Base-by-base conservation (phyloP, 2,888 invertebrate genomes). In the Eristalis intricaria region DNA sequence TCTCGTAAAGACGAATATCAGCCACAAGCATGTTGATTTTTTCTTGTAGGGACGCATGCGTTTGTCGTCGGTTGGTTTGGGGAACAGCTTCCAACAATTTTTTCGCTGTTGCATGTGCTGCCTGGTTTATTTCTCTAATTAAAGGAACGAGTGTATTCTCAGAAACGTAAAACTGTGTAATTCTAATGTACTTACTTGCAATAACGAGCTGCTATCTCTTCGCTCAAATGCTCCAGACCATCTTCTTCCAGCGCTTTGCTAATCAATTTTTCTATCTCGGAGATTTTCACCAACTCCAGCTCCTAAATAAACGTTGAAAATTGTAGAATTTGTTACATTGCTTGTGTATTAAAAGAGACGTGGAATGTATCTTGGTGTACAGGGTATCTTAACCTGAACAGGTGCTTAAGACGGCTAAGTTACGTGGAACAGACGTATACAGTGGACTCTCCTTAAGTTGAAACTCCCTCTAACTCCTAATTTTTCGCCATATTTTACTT, bases 21-120 rank as follows among this genome's bases (percentile, higher is more conserved):
- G 95, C 95, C 11, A 96, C 93, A 71, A 97, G 93, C 70, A 95
- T 95, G 91, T 97, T 97, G 3, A 98, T 94, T 91, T 96, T 97
- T 90, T 98, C 97, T 93, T 97, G 97, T 50, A 97, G 94, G 77
- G 96, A 96, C 4, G 96, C 95, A 92, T 97, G 97, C 0, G 96
- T 96, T 92, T 97, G 97, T 89, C 97, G 95, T 89, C 96, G 93
- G 88, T 95, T 96, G 11, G 95, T 95, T 89, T 96, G 95, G n/a
- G 96, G 94, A 22, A 96, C 95, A 83, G 96, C 95, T 89, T 97
- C 96, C 81, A 96, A 96, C 56, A 96, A 94, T 88, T 95, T 95
- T 90, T 96, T 96, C 8, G 98, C 97, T 79, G 95, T 94, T 90
- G 93, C 93, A 69, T 96, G 91, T 1, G 95, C 96, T 81, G 94